Evolutionary conservation across 1,140 invertebrate species (phyloP).

Genomic region (Papilio xuthus): DNA sequence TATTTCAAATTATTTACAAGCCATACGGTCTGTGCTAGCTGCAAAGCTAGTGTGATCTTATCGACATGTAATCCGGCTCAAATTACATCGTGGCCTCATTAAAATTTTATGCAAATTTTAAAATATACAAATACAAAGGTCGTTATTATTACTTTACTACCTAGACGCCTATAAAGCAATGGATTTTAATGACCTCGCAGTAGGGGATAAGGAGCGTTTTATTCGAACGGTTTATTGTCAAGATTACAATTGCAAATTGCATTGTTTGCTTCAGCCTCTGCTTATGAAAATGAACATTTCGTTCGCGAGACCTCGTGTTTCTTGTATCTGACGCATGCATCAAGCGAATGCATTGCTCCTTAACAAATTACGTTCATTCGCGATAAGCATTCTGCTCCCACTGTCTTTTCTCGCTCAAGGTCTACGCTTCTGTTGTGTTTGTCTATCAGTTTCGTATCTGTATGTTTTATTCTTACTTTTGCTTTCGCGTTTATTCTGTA

Average conservation of each 20-base stretch:
- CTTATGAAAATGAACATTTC: slow-evolving; percentile 35
- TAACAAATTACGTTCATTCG: slow-evolving; percentile 26
- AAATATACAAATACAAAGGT: slow-evolving; percentile 28
- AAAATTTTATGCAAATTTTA: slow-evolving; percentile 32
- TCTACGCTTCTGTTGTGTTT: slow-evolving; percentile 25
- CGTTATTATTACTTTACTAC: slow-evolving; percentile 26
- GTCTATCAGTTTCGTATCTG: slow-evolving; percentile 15
- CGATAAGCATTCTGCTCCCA: slow-evolving; percentile 33
- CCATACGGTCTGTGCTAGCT: not conserved
- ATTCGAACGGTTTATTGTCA: slow-evolving; percentile 31
- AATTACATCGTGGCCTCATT: slow-evolving; percentile 33
- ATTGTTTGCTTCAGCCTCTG: slow-evolving; percentile 28
- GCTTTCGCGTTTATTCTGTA: not conserved
- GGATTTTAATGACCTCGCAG: slow-evolving; percentile 25
- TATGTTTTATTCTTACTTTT: not conserved
- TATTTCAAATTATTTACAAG: not conserved
- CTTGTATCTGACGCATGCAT: slow-evolving; percentile 35
- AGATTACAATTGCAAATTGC: slow-evolving; percentile 34
- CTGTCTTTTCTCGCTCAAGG: slow-evolving; percentile 25
- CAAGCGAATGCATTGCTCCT: slow-evolving; percentile 24
- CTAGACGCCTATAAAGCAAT: slow-evolving; percentile 29
- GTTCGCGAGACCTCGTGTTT: slow-evolving; percentile 22
- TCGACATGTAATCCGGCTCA: not conserved
- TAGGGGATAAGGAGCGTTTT: slow-evolving; percentile 23
- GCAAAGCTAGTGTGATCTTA: slow-evolving; percentile 20